Base-by-base conservation (phyloP, 1,140 invertebrate species). In the Drosophila arizonae region DNA sequence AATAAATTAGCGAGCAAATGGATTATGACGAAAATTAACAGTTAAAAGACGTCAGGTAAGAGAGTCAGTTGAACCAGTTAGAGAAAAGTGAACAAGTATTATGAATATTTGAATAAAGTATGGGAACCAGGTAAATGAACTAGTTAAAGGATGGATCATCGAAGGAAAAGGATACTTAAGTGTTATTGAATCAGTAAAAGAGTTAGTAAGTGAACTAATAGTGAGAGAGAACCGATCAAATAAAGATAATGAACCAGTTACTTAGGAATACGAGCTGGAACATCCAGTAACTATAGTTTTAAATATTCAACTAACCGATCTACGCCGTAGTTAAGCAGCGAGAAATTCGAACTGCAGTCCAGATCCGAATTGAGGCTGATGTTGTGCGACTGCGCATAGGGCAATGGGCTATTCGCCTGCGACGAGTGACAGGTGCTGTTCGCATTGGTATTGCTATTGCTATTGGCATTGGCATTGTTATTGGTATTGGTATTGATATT, bases 261-360 rank as follows among this genome's bases (percentile, higher is more conserved):
- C 2, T 41, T 17, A 26, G 55, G 13, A 9, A 26, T 51, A 51
- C 10, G 11, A 36, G 43, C 4, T 33, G 30, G 5, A 8, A 8
- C 5, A 33, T 33, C 0, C 2, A 17, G 6, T 21, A 11, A 11
- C 3, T 1, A 15, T 6, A 11, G 10, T 21, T 13, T 17, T n/a
- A 2, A 2, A 11, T 6, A 6, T n/a, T 8, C n/a, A 33, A 81
- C 76, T 76, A 74, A 93, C 92, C 91, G 92, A 91, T 94, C 94
- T 36, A 94, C 92, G 92, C 93, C 94, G 77, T 93, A 93, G 55
- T 92, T 92, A 51, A 93, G 84, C 26, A 94, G 79, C 15, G 92
- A 92, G 62, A 90, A 90, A 69, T 93, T 92, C 8, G 86, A 80
- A 90, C 92, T 89, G 92, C 92, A 79, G 90, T 92, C 92, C 78